Base-by-base conservation (phyloP, 2,888 invertebrate genomes). In the Autographa gamma region DNA sequence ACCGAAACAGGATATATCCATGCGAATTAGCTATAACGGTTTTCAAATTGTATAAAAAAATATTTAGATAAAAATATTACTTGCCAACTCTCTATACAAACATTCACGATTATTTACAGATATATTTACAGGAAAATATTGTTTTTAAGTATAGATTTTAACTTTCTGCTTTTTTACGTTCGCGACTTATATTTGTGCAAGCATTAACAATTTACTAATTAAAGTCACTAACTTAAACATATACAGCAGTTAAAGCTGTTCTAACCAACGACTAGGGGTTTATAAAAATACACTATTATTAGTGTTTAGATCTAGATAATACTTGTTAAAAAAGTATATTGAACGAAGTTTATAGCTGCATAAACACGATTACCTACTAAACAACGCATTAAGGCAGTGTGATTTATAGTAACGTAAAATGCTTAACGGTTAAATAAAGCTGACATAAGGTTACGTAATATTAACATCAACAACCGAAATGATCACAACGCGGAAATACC, bases 21-120 rank as follows among this genome's bases (percentile, higher is more conserved):
- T 63, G 78, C 77, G 58, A 79, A 84, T 79, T 78, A 80, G 80
- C 71, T 82, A 73, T 80, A 81, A 84, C 85, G 85, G 84, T 87
- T 86, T 82, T 84, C 82, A 84, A 73, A 82, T 77, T 79, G 81
- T 87, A 88, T 94, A 94, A 91, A 94, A 94, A 94, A 94, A 94
- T 94, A 94, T 88, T 88, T 90, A 81, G 88, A 91, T 90, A 93
- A 94, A 94, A 94, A 94, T 94, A 94, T 93, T 86, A 89, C 83
- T 85, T 84, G 81, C 84, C 69, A 54, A 86, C 89, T 94, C 92
- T 94, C 93, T 93, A 92, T 93, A 94, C 93, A 93, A 88, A 90
- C 88, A 84, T 84, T 85, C 83, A 86, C 78, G 76, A 83, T 85
- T 92, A 93, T 93, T 88, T 94, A 94, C 93, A 93, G 68, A 72